A percentile compares a stretch with the other conserved stretches of the same genome.
phyloP scores from a whole-genome alignment of 2,113 vertebrate species.

The Charina bottae region DNA sequence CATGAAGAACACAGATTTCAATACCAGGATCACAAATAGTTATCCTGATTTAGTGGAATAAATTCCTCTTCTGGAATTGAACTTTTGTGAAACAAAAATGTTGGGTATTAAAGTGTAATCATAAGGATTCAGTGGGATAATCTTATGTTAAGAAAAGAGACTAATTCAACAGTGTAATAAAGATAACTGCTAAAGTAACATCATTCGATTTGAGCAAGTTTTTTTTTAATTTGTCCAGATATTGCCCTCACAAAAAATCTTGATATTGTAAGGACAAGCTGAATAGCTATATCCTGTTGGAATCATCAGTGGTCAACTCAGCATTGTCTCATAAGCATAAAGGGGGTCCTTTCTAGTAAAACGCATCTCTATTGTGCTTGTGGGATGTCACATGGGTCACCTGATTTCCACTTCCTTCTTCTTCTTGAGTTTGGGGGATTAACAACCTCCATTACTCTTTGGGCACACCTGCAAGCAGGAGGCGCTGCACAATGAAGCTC shows the following conservation, averaged over 20 bases:
- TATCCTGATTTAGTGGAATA: not conserved
- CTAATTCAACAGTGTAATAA: not conserved
- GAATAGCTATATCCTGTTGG: not conserved
- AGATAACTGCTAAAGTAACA: not conserved
- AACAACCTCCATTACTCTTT: too few species aligned
- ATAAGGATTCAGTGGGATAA: not conserved
- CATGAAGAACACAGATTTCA: not conserved
- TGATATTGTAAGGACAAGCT: not conserved
- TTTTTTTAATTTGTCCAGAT: not conserved
- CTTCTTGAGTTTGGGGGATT: too few species aligned
- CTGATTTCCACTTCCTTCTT: too few species aligned
- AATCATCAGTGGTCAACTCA: too few species aligned
- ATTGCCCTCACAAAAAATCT: conserved; percentile 10
- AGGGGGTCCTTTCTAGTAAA: too few species aligned
- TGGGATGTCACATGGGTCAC: too few species aligned
- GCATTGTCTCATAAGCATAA: too few species aligned
- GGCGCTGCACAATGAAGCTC: too few species aligned
- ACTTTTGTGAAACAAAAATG: not conserved
- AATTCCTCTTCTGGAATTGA: not conserved
- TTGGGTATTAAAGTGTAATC: not conserved
- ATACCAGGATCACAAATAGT: not conserved
- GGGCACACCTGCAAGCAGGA: too few species aligned
- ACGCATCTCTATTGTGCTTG: too few species aligned
- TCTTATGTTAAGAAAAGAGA: not conserved
- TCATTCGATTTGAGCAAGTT: not conserved